Base-by-base conservation (phyloP, 2,797 vertebrate genomes). In the Acanthis flammea region DNA sequence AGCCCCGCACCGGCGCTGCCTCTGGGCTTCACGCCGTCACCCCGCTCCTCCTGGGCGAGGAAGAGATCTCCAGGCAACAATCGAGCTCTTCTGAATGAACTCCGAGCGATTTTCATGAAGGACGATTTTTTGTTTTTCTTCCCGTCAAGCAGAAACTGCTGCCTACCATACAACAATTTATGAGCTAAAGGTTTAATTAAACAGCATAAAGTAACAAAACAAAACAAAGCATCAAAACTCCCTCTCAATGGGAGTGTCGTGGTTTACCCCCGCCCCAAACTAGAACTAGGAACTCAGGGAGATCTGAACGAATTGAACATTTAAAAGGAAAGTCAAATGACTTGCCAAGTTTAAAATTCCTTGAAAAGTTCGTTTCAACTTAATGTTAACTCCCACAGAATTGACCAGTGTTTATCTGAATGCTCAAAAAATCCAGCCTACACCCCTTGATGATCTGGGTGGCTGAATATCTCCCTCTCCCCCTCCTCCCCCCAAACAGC, bases 11-110 rank as follows among this genome's bases (percentile, higher is more conserved):
- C 3, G 14, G 28, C 12, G 31, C 54, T 75, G 67, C 44, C n/a
- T 19, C 27, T 63, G 10, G 0, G 3, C 50, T 68, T 2, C 74
- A 1, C 30, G 5, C 3, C 17, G 3, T 0, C 12, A 30, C 11
- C 41, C 65, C 1, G 30, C 58, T 50, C 12, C 73, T 2, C 12
- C 73, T 1, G 65, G 4, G 5, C 1, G 55, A 18, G 14, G 19
- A 6, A 13, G 5, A 50, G 7, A 2, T 30, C 35, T 54, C 31
- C 24, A 3, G 13, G 13, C n/a, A 51, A 2, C 19, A 41, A 37
- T 21, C 1, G 10, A 60, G 45, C 28, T 71, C 54, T 3, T 33
- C 42, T 7, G 13, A 73, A 21, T 8, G 13, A 73, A 12, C 31
- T 37, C 33, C 12, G 7, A 35, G 18, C 2, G 4, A 10, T 14